Conservation (phyloP, 2,888 invertebrate genomes). For the Polylopha cassiicola region DNA sequence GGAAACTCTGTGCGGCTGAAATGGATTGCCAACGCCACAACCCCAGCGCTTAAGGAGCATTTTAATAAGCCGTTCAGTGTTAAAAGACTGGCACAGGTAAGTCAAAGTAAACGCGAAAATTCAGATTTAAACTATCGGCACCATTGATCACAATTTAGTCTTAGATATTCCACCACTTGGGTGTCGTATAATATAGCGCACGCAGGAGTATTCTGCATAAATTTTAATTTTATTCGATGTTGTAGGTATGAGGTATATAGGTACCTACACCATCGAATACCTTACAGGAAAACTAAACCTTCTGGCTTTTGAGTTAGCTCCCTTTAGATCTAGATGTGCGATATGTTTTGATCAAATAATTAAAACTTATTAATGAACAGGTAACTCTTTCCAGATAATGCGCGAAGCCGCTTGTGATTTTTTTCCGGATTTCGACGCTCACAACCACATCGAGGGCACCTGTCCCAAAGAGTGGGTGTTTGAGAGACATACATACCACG, state of each 20-base stretch:
- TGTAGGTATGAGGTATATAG: too few species aligned
- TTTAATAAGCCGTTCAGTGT: conserved; percentile 79
- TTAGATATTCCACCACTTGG: too few species aligned
- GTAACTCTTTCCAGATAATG: conserved; percentile 51
- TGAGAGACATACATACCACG: conserved; percentile 86
- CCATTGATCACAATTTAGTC: too few species aligned
- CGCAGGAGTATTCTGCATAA: too few species aligned
- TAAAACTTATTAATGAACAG: not conserved
- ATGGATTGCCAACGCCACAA: conserved; percentile 79
- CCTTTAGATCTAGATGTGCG: too few species aligned
- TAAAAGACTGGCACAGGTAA: conserved; percentile 78
- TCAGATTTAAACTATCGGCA: too few species aligned
- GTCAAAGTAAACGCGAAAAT: conserved; percentile 8
- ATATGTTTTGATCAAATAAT: not conserved
- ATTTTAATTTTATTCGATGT: too few species aligned
- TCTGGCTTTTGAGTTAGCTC: too few species aligned
- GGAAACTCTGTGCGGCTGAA: conserved; percentile 59
- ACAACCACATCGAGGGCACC: conserved; percentile 81
- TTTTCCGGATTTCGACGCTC: conserved; percentile 88
- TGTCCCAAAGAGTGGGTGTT: conserved; percentile 84
- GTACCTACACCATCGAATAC: too few species aligned
- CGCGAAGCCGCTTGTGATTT: conserved; percentile 86
- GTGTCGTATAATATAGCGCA: too few species aligned
- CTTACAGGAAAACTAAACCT: too few species aligned
- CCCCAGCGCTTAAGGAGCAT: conserved; percentile 77